Percentiles rank a stretch among this genome's conserved stretches.
phyloP scores from a whole-genome alignment of 2,113 vertebrate genomes.

The Sardina pilchardus region DNA sequence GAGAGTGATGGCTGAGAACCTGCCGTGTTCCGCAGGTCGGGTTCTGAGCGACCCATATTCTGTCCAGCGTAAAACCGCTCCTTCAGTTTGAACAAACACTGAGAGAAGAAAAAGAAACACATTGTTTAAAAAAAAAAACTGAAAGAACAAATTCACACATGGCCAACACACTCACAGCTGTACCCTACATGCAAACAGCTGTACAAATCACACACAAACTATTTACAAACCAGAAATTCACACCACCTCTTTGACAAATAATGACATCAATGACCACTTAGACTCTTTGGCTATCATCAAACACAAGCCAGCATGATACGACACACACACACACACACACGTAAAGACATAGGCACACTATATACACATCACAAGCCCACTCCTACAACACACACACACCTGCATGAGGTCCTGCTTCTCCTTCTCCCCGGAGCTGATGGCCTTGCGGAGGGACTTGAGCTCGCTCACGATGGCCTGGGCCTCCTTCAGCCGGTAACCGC shows the following conservation, averaged over 20 bases:
- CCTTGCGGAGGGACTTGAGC: conserved; percentile 79
- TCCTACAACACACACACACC: conserved; percentile 57
- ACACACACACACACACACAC: not conserved
- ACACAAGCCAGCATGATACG: not conserved
- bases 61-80: conserved; percentile 72
- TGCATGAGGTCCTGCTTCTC: conserved; percentile 84
- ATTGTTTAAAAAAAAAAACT: not conserved
- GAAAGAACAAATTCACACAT: not conserved
- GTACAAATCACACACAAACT: not conserved
- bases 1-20: conserved; percentile 70
- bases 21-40: conserved; percentile 63
- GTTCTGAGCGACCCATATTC: conserved; percentile 65
- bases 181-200: not conserved
- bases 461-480: conserved; percentile 83
- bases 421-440: conserved; percentile 80
- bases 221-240: too few species aligned
- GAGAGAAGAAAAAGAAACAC: conserved; percentile 26
- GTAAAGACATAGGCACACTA: not conserved
- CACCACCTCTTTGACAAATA: too few species aligned
- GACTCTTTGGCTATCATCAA: too few species aligned
- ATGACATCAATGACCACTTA: too few species aligned
- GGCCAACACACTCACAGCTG: too few species aligned
- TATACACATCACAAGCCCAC: too few species aligned
- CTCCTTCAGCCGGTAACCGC: conserved; percentile 78
- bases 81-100: conserved; percentile 82